A percentile compares a stretch with the other conserved stretches of the same genome.
These are phyloP conservation scores for Gorsachius magnificus DNA, from an alignment of 2,797 vertebrate genomes.

Conservation along the genomic window DNA sequence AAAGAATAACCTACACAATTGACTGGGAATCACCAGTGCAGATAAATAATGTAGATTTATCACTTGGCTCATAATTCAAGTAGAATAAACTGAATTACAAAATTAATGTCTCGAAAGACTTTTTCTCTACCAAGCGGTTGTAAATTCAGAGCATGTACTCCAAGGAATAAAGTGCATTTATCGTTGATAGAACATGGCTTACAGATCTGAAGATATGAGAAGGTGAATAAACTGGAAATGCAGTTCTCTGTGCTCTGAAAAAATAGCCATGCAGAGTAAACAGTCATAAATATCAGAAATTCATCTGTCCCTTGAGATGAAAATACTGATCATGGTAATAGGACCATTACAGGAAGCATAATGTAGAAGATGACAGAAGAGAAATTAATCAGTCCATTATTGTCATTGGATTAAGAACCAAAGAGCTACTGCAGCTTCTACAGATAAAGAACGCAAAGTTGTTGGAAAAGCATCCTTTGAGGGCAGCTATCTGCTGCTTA, in stretches of 20 bases:
- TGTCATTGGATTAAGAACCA: background rate
- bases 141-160: slow-evolving; percentile 60
- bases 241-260: background rate
- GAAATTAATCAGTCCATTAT: slow-evolving; percentile 30
- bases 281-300: slow-evolving; percentile 48
- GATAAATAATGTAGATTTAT: slow-evolving; percentile 70
- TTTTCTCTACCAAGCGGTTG: slow-evolving; percentile 38
- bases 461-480: slow-evolving; percentile 5
- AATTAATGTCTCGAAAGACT: slow-evolving; percentile 58
- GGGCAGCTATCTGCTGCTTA: background rate
- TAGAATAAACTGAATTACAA: slow-evolving; percentile 55
- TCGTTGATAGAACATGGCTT: slow-evolving; percentile 63
- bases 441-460: background rate
- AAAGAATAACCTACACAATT: slow-evolving; percentile 12
- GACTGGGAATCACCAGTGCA: slow-evolving; percentile 46
- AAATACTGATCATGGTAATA: slow-evolving; percentile 33
- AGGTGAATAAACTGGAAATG: slow-evolving; percentile 52
- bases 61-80: slow-evolving; percentile 59
- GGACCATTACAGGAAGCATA: background rate
- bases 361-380: background rate
- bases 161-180: slow-evolving; percentile 58
- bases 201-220: slow-evolving; percentile 51
- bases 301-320: slow-evolving; percentile 21
- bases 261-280: slow-evolving; percentile 21
- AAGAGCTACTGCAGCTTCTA: background rate